Conservation (phyloP, 2,113 vertebrate species). For the Zosterops lateralis region DNA sequence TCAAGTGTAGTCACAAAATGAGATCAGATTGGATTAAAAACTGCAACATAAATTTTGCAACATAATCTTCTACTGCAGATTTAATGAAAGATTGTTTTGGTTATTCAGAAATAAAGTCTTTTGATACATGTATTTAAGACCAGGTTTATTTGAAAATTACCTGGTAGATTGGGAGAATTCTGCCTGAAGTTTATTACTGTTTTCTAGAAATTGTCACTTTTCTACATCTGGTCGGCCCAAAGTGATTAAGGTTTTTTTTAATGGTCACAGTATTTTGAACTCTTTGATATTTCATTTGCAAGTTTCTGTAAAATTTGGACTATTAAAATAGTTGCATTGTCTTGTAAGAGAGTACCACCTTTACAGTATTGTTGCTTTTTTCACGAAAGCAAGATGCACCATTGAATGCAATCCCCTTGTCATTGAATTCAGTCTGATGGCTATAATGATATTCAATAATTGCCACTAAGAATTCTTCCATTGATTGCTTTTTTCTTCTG, state of each 20-base stretch:
- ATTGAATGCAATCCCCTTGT: neutral
- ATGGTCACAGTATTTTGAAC: neutral
- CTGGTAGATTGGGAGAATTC: neutral
- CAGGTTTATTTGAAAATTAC: neutral
- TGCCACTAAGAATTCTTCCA: neutral
- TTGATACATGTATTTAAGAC: neutral
- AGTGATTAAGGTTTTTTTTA: neutral
- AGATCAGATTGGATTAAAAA: neutral
- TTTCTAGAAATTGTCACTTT: neutral
- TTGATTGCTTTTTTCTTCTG: neutral
- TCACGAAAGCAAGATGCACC: neutral
- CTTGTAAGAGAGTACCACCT: neutral
- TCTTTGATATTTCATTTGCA: neutral
- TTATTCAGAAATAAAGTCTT: neutral
- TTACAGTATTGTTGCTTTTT: neutral
- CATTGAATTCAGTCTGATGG: neutral
- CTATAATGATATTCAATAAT: neutral
- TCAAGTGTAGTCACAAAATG: neutral
- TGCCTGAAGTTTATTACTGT: neutral
- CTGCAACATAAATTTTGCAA: neutral
- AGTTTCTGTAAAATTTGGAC: neutral
- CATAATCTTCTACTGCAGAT: neutral
- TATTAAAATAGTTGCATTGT: neutral
- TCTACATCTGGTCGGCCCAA: neutral
- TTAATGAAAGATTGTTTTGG: neutral